Conservation (phyloP, 1,140 invertebrate genomes). For the Bactericera cockerelli region DNA sequence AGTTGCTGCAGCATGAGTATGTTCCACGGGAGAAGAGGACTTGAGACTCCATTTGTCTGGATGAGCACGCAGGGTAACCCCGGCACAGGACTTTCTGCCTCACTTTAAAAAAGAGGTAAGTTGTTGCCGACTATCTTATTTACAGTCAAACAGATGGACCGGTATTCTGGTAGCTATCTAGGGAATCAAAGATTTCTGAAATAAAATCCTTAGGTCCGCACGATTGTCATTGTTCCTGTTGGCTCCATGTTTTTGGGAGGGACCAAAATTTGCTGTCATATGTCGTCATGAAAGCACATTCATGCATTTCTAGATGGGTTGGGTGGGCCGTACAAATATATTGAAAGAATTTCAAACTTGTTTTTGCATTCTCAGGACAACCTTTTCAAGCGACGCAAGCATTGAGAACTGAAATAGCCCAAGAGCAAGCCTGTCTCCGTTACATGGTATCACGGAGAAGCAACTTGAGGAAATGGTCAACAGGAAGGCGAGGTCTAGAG, state of each 20-base stretch:
- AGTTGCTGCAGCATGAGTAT: not conserved
- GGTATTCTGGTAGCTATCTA: too few relatives aligned
- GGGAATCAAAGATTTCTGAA: too few relatives aligned
- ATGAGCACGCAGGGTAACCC: not conserved
- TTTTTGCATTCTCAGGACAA: not conserved
- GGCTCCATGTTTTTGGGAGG: too few relatives aligned
- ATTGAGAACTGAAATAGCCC: not conserved
- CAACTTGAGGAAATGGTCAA: not conserved
- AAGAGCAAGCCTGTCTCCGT: not conserved
- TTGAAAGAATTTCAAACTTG: too few relatives aligned
- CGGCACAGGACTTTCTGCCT: not conserved
- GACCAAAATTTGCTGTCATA: too few relatives aligned
- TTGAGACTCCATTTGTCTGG: not conserved
- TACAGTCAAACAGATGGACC: too few relatives aligned
- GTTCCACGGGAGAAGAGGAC: not conserved
- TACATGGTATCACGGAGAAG: conserved; percentile 1
- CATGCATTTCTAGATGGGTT: too few relatives aligned
- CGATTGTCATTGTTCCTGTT: too few relatives aligned
- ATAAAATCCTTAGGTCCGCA: too few relatives aligned
- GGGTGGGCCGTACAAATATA: too few relatives aligned
- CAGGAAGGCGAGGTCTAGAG: not conserved
- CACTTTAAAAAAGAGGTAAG: not conserved
- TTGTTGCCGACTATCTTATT: too few relatives aligned
- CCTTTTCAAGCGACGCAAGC: not conserved
- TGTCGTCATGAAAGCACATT: too few relatives aligned